Conservation (phyloP, 2,797 vertebrate genomes). For the Leptatherina wallacei region DNA sequence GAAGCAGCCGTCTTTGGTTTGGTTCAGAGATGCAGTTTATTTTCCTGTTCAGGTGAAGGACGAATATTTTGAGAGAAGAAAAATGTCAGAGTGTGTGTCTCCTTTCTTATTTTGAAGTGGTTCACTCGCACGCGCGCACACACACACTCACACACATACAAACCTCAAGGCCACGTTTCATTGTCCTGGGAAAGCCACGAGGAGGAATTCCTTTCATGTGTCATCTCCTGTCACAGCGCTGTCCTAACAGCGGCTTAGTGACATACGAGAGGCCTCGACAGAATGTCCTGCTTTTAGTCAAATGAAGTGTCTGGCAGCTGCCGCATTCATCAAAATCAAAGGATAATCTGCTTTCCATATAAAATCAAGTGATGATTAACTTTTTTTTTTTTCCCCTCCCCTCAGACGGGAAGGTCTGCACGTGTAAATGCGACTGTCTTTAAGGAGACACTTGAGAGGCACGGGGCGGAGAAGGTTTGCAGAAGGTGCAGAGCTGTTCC, state of each 20-base stretch:
- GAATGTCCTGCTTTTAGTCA: conserved; percentile 78
- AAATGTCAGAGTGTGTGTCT: not conserved
- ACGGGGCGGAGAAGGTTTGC: conserved; percentile 58
- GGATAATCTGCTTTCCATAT: conserved; percentile 83
- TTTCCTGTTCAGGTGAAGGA: not conserved
- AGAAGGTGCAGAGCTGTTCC: conserved; percentile 47
- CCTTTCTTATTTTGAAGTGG: not conserved
- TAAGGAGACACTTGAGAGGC: conserved; percentile 85
- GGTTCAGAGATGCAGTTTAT: not conserved
- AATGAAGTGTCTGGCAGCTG: conserved; percentile 78
- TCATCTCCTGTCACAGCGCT: conserved; percentile 65
- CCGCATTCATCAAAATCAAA: conserved; percentile 77
- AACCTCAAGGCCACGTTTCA: conserved; percentile 70
- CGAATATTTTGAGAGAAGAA: not conserved
- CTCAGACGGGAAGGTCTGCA: conserved; percentile 28
- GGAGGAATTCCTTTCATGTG: conserved; percentile 75
- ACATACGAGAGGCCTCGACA: conserved; percentile 68
- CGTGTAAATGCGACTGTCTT: conserved; percentile 61
- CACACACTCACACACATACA: conserved; percentile 18
- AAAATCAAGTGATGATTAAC: conserved; percentile 83
- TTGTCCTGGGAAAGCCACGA: conserved; percentile 74
- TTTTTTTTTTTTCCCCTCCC: conserved; percentile 50
- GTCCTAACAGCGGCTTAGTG: conserved; percentile 78
- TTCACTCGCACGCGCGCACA: conserved; percentile 1
- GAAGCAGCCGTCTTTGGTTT: not conserved